phyloP scores from a whole-genome alignment of 2,888 invertebrate genomes.

The Pristionchus mayeri region DNA sequence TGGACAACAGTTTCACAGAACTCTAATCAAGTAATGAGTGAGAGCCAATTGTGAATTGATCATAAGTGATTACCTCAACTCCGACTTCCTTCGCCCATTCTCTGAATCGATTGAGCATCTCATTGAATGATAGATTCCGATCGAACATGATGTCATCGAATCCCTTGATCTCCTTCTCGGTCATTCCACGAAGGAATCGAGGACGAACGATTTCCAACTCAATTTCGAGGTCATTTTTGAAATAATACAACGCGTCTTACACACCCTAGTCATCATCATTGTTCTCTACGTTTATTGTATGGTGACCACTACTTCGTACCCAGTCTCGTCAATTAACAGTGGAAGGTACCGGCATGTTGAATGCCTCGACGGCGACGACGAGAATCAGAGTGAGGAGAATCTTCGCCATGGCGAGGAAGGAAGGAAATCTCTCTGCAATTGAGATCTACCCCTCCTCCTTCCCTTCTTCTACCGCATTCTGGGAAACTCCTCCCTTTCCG shows the following conservation, averaged over 20 bases:
- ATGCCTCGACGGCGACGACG: neutral
- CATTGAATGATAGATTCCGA: constrained; percentile 13
- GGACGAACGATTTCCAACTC: constrained; percentile 23
- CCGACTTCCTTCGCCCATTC: constrained; percentile 12
- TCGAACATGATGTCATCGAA: constrained; percentile 15
- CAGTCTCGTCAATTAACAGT: too few relatives aligned
- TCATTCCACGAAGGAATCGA: neutral
- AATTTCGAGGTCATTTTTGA: too few relatives aligned
- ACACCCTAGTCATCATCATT: too few relatives aligned
- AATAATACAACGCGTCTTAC: too few relatives aligned
- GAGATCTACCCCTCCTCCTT: neutral
- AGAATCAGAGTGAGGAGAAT: neutral
- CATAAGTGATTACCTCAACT: neutral
- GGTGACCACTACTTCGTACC: too few relatives aligned
- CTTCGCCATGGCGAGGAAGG: neutral
- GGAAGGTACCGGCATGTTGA: constrained; percentile 13
- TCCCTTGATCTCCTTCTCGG: neutral
- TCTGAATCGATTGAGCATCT: constrained; percentile 12
- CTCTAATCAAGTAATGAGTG: too few relatives aligned
- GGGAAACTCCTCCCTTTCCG: neutral
- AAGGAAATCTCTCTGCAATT: neutral
- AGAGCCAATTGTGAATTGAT: too few relatives aligned
- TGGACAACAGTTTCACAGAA: too few relatives aligned
- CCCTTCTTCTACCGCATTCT: neutral
- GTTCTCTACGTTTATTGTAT: too few relatives aligned